phyloP scores from a whole-genome alignment of 1,140 invertebrate genomes.

The Leptopilina clavipes region DNA sequence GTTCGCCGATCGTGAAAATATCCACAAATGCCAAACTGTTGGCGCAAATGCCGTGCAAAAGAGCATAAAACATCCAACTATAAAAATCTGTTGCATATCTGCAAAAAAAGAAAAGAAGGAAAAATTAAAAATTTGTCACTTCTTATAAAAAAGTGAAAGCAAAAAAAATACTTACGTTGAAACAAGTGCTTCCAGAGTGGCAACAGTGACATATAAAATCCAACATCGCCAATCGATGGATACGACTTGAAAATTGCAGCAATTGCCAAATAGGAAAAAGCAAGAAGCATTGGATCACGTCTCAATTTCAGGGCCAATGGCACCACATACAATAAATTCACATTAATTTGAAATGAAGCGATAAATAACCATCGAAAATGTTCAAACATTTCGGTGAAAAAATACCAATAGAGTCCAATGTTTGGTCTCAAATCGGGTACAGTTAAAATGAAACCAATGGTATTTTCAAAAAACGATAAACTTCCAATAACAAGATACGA shows the following conservation, averaged over 20 bases:
- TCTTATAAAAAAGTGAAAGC: no score
- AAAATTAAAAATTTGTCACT: constrained; percentile 5
- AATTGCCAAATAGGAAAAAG: constrained; percentile 88
- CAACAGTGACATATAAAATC: constrained; percentile 91
- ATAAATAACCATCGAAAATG: constrained; percentile 97
- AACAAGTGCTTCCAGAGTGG: constrained; percentile 95
- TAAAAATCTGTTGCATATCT: constrained; percentile 94
- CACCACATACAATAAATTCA: constrained; percentile 90
- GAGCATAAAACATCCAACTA: constrained; percentile 92
- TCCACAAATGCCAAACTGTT: constrained; percentile 98
- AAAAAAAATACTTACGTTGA: constrained; percentile 81
- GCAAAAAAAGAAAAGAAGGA: constrained; percentile 47
- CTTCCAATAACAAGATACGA: constrained; percentile 68
- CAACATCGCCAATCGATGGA: constrained; percentile 95
- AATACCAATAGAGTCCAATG: constrained; percentile 99
- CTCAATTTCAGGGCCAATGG: constrained; percentile 91
- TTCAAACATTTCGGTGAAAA: constrained; percentile 99
- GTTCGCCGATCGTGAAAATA: constrained; percentile 97
- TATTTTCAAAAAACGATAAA: constrained; percentile 68
- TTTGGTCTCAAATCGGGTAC: constrained; percentile 97
- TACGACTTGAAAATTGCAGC: constrained; percentile 97
- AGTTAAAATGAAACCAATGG: constrained; percentile 68
- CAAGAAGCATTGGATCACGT: constrained; percentile 90
- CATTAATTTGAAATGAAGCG: constrained; percentile 97
- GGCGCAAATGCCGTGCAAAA: constrained; percentile 93